A percentile compares a stretch with the other conserved stretches of the same genome.
These are phyloP conservation scores for Abramis brama DNA, from an alignment of 2,113 vertebrate genomes.

Conservation along the genomic window DNA sequence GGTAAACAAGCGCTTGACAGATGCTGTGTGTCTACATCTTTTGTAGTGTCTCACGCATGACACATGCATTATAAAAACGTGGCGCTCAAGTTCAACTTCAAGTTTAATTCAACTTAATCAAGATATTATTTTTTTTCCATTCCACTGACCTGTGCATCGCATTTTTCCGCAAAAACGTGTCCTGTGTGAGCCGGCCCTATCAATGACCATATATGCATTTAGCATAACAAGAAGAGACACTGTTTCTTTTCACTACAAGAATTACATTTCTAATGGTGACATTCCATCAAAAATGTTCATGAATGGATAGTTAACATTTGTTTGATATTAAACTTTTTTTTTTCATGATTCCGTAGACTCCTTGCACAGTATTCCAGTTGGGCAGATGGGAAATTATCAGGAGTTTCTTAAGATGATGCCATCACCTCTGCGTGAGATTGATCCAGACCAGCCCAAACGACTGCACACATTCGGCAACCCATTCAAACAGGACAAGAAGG, in stretches of 20 bases:
- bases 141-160: too few relatives aligned
- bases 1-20: too few relatives aligned
- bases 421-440: slow-evolving; percentile 92
- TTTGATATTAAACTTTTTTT: too few relatives aligned
- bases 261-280: not conserved
- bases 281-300: not conserved
- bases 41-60: too few relatives aligned
- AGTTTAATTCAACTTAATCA: too few relatives aligned
- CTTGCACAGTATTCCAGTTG: slow-evolving; percentile 93
- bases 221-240: slow-evolving; percentile 14
- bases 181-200: too few relatives aligned
- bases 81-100: too few relatives aligned
- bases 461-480: slow-evolving; percentile 97
- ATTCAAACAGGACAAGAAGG: slow-evolving; percentile 98
- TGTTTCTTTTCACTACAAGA: not conserved
- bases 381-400: slow-evolving; percentile 98
- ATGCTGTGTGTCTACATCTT: too few relatives aligned
- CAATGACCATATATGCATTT: not conserved
- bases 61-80: too few relatives aligned
- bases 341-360: slow-evolving; percentile 77
- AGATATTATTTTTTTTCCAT: too few relatives aligned
- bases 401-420: slow-evolving; percentile 92
- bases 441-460: slow-evolving; percentile 93
- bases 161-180: too few relatives aligned
- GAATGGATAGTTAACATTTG: slow-evolving; percentile 5